Base-by-base conservation (phyloP, 2,888 invertebrate genomes). In the Rhagophthalmus giganteus region DNA sequence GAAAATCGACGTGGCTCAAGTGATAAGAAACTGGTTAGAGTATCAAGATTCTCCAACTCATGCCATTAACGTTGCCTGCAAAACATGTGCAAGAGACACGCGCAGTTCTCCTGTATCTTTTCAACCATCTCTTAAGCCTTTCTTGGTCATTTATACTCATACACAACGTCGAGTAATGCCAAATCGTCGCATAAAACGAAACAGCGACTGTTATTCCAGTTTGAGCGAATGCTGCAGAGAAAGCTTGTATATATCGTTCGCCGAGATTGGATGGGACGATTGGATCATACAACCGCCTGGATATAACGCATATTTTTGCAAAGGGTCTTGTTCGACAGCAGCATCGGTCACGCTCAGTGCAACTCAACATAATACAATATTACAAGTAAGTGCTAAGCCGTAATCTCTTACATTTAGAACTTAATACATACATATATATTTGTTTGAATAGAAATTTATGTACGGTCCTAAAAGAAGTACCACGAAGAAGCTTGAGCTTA, bases 231-330 rank as follows among this genome's bases (percentile, higher is more conserved):
- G 92, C 71, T 93, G 93, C 69, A 77, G 90, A 8, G 91, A 92
- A 69, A 85, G 86, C 26, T 78, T 93, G 1, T 88, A 87, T 67
- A 86, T 94, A 54, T 87, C 87, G 57, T 93, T 93, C 69, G 83
- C 83, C 52, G 89, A 90, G 28, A 84, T 93, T 42, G 91, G 91
- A 33, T 93, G 93, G 93, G 85, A 85, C 61, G 87, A 90, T 71
- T 93, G 92, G 92, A 90, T 93, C 51, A 81, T 93, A 55, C 80
- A 84, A 58, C 93, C 93, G 0, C 78, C 81, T 8, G 90, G 90
- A 1, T 93, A 92, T 72, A 85, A 91, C 64, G 92, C 93, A 0
- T 90, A 90, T 72, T 92, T 90, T 76, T 93, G 93, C 69, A 85
- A 87, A 46, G 93, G 93, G 0, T 83, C 84, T 11, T 93, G 93